Base-by-base conservation (phyloP, 2,888 invertebrate genomes). In the Tetragnatha montana region DNA sequence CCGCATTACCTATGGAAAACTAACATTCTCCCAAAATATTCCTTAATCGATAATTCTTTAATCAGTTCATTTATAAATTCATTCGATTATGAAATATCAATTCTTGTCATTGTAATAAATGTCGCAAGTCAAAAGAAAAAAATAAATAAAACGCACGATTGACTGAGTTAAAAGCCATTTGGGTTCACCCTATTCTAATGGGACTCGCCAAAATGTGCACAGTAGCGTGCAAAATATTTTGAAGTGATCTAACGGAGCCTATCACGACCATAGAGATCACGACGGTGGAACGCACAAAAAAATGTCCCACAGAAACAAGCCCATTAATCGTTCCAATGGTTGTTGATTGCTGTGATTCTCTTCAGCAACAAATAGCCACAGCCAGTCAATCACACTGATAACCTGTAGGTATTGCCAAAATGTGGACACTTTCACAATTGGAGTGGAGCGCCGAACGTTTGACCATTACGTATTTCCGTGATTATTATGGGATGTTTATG, bases 181-280 rank as follows among this genome's bases (percentile, higher is more conserved):
- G 7, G 68, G 8, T 74, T 73, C n/a, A 70, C 50, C 71, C 17
- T 74, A 12, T 84, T 78, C 21, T 84, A 78, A 84, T 78, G 21
- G 78, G 14, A 19, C 68, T 21, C 19, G 19, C 12, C 76, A 69
- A 49, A 81, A 76, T 76, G 84, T 70, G 69, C 21, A 84, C 17
- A 60, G n/a, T 14, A n/a, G 19, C 76, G 70, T 84, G 78, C 71
- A 71, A 71, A 71, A 71, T 76, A 50, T 69, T 21, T 35, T 49
- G 22, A 0, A 21, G 17, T 35, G 50, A 78, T 50, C n/a, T 21
- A 50, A 50, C 70, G 50, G 21, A 76, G 84, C 22, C 69, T 84
- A 69, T 17, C 70, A n/a, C 22, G 70, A 81, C n/a, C n/a, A 19
- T 47, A 7, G 70, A 69, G 35, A 47, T 22, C 14, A n/a, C n/a